Evolutionary conservation across 2,888 invertebrate genomes (phyloP).

Genomic region (Agelastica alni): DNA sequence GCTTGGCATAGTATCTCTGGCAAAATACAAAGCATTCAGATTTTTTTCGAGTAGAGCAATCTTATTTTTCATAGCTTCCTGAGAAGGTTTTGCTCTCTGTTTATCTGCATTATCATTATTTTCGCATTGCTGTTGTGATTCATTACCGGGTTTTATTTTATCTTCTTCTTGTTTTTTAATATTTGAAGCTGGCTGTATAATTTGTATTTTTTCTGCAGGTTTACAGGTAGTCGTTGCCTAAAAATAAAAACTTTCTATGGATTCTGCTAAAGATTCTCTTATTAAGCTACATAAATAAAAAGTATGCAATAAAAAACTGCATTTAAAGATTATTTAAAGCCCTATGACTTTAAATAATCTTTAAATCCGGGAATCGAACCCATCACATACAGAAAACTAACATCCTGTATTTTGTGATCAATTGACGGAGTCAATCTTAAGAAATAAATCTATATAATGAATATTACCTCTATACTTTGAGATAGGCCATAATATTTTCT

Average conservation of each 20-base stretch:
- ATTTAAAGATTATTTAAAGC: no score
- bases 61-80: not conserved
- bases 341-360: no score
- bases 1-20: constrained; percentile 27
- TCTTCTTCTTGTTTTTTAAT: constrained; percentile 3
- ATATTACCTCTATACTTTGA: not conserved
- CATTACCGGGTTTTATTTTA: constrained; percentile 10
- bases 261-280: not conserved
- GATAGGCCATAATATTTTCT: not conserved
- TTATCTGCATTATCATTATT: constrained; percentile 21
- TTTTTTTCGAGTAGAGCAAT: constrained; percentile 26
- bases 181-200: not conserved
- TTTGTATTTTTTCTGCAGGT: constrained; percentile 3
- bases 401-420: no score
- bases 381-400: not conserved
- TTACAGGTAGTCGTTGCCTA: constrained; percentile 2
- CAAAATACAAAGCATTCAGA: constrained; percentile 26
- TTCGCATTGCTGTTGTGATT: not conserved
- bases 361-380: not conserved
- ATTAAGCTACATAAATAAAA: not conserved
- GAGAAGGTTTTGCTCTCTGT: constrained; percentile 7
- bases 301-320: no score
- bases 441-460: not conserved
- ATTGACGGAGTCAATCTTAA: not conserved
- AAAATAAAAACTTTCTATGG: no score